Conservation (phyloP, 2,113 vertebrate species). For the Penelope pileata region DNA sequence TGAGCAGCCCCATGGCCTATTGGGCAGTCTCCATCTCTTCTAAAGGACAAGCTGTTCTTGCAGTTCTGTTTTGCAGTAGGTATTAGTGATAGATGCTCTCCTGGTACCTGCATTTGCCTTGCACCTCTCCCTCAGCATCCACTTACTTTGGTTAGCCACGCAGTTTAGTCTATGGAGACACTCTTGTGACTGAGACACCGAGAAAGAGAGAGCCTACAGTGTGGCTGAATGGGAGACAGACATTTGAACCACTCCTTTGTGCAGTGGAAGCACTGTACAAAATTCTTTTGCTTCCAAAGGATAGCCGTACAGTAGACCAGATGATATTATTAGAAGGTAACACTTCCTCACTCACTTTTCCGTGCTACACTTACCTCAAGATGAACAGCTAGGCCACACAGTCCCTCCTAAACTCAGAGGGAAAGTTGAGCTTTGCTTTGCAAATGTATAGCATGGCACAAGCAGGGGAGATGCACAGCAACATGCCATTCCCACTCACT, state of each 20-base stretch:
- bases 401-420: not conserved
- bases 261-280: fast-evolving
- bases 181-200: not conserved
- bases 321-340: not conserved
- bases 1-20: not conserved
- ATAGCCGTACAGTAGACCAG: not conserved
- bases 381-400: not conserved
- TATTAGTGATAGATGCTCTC: not conserved
- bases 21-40: not conserved
- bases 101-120: not conserved
- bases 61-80: not conserved
- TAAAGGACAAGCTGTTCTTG: not conserved
- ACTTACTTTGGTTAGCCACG: not conserved
- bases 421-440: not conserved
- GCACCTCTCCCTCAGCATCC: not conserved
- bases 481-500: not conserved
- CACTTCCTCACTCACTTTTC: not conserved
- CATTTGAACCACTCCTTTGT: not conserved
- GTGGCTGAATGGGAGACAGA: not conserved
- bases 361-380: not conserved
- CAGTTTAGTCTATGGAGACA: not conserved
- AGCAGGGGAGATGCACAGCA: not conserved
- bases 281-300: not conserved
- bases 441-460: fast-evolving
- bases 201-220: not conserved